These are phyloP conservation scores for Telmatherina bonti DNA, from an alignment of 2,797 vertebrate species.

Conservation along the genomic window DNA sequence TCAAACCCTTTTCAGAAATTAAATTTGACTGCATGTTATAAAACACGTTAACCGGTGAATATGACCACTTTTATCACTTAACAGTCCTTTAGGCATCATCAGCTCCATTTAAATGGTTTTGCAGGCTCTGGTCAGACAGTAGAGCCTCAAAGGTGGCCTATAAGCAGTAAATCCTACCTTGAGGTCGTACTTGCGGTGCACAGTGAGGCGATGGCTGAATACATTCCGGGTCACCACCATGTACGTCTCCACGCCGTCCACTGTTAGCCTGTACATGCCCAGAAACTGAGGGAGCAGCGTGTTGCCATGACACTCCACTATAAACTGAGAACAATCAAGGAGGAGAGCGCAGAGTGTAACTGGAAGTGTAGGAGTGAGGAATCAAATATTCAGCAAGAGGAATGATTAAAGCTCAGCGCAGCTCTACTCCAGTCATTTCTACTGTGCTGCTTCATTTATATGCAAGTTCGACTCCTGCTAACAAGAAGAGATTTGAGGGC, in stretches of 20 bases:
- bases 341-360: constrained; percentile 9
- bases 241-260: constrained; percentile 95
- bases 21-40: too few species aligned
- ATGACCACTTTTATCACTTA: too few species aligned
- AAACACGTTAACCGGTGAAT: too few species aligned
- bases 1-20: too few species aligned
- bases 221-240: constrained; percentile 96
- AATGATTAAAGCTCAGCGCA: constrained; percentile 25
- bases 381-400: constrained; percentile 30
- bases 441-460: neutral
- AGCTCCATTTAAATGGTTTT: too few species aligned
- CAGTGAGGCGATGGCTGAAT: constrained; percentile 92
- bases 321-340: constrained; percentile 83
- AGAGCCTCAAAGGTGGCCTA: neutral
- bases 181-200: constrained; percentile 95
- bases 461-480: neutral
- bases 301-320: constrained; percentile 95
- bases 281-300: constrained; percentile 95
- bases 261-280: constrained; percentile 94
- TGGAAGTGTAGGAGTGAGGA: constrained; percentile 42
- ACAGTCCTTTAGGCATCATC: too few species aligned
- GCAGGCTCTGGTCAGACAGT: too few species aligned
- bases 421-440: neutral
- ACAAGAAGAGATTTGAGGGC: neutral
- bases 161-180: constrained; percentile 81